Evolutionary conservation across 2,888 invertebrate species (phyloP).

Genomic region (Drosophila prostipennis): DNA sequence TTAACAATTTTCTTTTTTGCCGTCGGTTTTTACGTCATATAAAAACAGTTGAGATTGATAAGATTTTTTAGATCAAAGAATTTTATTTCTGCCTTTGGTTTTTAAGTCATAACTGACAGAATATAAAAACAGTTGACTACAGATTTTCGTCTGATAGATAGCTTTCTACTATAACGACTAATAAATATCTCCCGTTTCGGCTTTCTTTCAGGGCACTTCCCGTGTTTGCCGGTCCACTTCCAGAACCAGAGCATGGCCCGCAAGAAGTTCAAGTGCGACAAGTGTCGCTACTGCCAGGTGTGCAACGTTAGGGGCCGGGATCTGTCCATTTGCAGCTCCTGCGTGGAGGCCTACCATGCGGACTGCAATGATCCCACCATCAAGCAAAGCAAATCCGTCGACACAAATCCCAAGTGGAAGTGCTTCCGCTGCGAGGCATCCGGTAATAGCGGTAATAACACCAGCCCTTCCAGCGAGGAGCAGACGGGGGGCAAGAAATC

Average conservation of each 20-base stretch:
- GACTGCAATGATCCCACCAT: conserved; percentile 91
- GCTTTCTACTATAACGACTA: too few species aligned
- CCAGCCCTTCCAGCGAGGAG: background rate
- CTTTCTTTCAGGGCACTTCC: conserved; percentile 77
- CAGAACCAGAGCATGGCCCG: conserved; percentile 72
- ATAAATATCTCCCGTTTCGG: background rate
- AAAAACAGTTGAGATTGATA: too few species aligned
- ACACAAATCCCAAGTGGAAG: conserved; percentile 87
- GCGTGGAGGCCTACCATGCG: conserved; percentile 94
- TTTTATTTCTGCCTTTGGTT: too few species aligned
- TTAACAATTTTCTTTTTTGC: too few species aligned
- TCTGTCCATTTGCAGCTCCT: conserved; percentile 91
- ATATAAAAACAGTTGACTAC: too few species aligned
- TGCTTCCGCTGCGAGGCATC: conserved; percentile 87
- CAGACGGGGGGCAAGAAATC: conserved; percentile 5
- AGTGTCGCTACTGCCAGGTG: conserved; percentile 92
- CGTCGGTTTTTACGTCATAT: too few species aligned
- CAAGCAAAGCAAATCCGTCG: conserved; percentile 84
- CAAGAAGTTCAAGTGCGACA: conserved; percentile 92
- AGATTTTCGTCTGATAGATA: too few species aligned
- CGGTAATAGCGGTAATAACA: conserved; percentile 12
- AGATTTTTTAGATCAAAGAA: too few species aligned
- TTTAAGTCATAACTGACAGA: too few species aligned
- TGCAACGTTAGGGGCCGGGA: conserved; percentile 85
- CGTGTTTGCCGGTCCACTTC: conserved; percentile 71